These are phyloP conservation scores for Maccullochella peelii DNA, from an alignment of 2,113 vertebrate species.

Conservation along the genomic window DNA sequence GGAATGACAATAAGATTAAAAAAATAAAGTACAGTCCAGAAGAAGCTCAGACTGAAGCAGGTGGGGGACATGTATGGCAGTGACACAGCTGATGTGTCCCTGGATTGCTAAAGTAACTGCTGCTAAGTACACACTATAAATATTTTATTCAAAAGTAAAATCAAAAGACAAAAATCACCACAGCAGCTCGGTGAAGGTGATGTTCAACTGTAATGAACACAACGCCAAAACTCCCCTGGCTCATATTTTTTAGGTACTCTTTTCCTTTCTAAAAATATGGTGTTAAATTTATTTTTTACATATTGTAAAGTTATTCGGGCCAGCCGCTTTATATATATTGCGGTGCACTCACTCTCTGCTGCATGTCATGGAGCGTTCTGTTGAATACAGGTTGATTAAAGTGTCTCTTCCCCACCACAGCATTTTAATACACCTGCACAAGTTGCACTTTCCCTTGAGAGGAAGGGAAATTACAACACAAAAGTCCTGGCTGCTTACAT, in stretches of 20 bases:
- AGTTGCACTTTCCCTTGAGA: background rate
- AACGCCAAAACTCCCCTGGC: background rate
- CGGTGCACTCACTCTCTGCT: background rate
- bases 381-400: background rate
- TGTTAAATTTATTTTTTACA: no score
- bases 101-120: background rate
- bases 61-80: background rate
- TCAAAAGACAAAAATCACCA: background rate
- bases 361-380: background rate
- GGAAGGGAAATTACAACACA: background rate
- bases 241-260: background rate
- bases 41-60: conserved; percentile 25
- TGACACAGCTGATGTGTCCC: background rate
- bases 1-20: background rate
- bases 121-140: background rate
- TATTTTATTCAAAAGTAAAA: background rate
- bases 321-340: background rate
- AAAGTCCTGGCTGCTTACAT: no score
- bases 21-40: background rate
- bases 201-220: background rate
- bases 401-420: background rate
- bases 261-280: background rate
- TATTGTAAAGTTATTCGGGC: background rate
- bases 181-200: background rate
- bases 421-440: background rate